These are phyloP conservation scores for Darwinula stevensoni DNA, from an alignment of 2,888 invertebrate genomes.

Conservation along the genomic window DNA sequence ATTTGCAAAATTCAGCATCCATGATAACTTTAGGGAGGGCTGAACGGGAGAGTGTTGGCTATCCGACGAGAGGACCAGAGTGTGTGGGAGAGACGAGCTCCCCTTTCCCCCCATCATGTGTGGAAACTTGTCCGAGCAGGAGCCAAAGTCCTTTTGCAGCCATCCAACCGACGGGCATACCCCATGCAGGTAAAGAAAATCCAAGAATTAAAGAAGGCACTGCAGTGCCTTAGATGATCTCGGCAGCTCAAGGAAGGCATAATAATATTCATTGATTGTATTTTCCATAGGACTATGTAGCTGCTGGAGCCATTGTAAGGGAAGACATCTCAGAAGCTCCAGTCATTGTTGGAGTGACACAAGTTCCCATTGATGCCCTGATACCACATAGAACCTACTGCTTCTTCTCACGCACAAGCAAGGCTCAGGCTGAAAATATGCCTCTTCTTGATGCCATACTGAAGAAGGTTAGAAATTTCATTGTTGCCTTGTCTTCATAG, in stretches of 20 bases:
- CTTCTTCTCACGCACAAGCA: constrained; percentile 97
- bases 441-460: constrained; percentile 76
- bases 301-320: constrained; percentile 67
- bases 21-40: neutral
- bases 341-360: constrained; percentile 92
- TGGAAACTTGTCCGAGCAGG: constrained; percentile 55
- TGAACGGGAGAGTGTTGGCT: constrained; percentile 39
- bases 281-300: constrained; percentile 59
- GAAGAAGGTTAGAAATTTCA: constrained; percentile 33
- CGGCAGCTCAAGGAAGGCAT: no score
- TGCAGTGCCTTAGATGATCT: no score
- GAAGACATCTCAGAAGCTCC: constrained; percentile 91
- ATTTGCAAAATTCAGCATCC: no score
- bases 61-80: constrained; percentile 74
- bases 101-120: constrained; percentile 73
- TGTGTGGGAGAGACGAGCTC: constrained; percentile 84
- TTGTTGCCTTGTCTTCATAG: no score
- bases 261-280: no score
- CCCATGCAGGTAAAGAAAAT: constrained; percentile 73
- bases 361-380: constrained; percentile 64
- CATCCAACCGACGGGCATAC: constrained; percentile 87
- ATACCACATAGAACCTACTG: constrained; percentile 92
- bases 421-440: constrained; percentile 97
- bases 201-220: no score
- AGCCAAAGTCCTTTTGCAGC: constrained; percentile 85